Conservation (phyloP, 2,888 invertebrate species). For the Lasioglossum zephyrum region DNA sequence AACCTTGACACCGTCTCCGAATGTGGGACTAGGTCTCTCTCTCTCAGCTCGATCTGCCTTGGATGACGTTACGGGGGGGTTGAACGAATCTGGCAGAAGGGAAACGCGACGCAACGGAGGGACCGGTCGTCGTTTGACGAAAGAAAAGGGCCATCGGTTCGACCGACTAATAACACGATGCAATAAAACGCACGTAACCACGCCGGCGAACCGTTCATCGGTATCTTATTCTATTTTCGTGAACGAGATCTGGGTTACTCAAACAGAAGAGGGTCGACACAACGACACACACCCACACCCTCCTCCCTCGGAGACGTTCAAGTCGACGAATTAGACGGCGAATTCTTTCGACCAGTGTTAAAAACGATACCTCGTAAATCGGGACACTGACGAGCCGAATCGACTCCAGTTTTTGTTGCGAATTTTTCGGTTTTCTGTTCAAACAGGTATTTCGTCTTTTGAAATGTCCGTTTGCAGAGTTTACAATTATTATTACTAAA, state of each 20-base stretch:
- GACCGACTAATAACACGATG: constrained; percentile 65
- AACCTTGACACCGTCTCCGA: constrained; percentile 64
- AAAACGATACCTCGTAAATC: constrained; percentile 25
- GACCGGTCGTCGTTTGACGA: background rate
- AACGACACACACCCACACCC: constrained; percentile 55
- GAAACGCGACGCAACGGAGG: background rate
- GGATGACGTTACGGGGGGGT: background rate
- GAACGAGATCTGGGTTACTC: constrained; percentile 80
- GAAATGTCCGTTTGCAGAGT: background rate
- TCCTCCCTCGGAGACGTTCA: constrained; percentile 2
- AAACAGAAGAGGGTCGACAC: constrained; percentile 69
- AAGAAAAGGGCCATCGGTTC: background rate
- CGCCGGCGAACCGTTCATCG: constrained; percentile 63
- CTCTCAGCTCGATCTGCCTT: background rate
- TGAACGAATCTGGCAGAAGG: background rate
- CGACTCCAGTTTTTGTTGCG: background rate
- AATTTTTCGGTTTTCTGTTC: background rate
- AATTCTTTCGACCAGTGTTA: constrained; percentile 19
- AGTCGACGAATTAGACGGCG: constrained; percentile 11
- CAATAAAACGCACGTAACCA: constrained; percentile 64
- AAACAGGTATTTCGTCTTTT: background rate
- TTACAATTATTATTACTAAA: background rate
- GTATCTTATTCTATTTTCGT: constrained; percentile 79
- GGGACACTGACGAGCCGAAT: background rate
- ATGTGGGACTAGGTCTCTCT: constrained; percentile 50